Evolutionary conservation across 2,888 invertebrate genomes (phyloP), one percentile per base, ranked within the genome.

Genomic region (Acanthosoma haemorrhoidale): DNA sequence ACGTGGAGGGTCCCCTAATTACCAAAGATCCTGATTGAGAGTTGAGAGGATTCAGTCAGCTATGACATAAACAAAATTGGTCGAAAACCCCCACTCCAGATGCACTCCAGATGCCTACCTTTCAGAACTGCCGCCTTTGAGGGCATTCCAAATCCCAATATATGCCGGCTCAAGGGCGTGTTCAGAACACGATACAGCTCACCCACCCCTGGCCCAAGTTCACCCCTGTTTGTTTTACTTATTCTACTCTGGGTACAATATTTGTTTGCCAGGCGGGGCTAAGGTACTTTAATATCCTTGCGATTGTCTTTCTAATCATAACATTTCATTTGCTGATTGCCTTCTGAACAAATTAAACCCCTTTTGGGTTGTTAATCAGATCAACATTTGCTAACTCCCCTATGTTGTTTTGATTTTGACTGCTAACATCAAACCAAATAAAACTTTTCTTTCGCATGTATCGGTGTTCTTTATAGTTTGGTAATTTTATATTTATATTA

Each of bases 11-110:
- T n/a, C n/a, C n/a, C n/a, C 51, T 51, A 51, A 51, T 51, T 51
- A 51, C 51, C 51, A 51, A 51, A 51, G 51, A 51, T 51, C 25
- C 51, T 51, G 51, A 51, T 51, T 51, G 51, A 51, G 51, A 51
- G 51, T n/a, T n/a, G n/a, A n/a, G n/a, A n/a, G n/a, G n/a, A n/a
- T n/a, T n/a, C 51, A 51, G 51, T 51, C 9, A 51, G 25, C 51
- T 25, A 51, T 51, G 51, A 51, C 51, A 51, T 51, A 51, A 51
- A 51, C 51, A 51, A 51, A 51, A 51, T 51, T 51, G 51, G 51
- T 51, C 21, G 51, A 21, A 43, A 51, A 25, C 25, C n/a, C n/a
- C n/a, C n/a, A n/a, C n/a, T n/a, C n/a, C n/a, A n/a, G n/a, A n/a
- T n/a, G n/a, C n/a, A n/a, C n/a, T n/a, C n/a, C n/a, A n/a, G n/a